A percentile compares a stretch with the other conserved stretches of the same genome.
Evolutionary conservation across 2,113 vertebrate species (phyloP).

Genomic region (Apodemus sylvaticus): DNA sequence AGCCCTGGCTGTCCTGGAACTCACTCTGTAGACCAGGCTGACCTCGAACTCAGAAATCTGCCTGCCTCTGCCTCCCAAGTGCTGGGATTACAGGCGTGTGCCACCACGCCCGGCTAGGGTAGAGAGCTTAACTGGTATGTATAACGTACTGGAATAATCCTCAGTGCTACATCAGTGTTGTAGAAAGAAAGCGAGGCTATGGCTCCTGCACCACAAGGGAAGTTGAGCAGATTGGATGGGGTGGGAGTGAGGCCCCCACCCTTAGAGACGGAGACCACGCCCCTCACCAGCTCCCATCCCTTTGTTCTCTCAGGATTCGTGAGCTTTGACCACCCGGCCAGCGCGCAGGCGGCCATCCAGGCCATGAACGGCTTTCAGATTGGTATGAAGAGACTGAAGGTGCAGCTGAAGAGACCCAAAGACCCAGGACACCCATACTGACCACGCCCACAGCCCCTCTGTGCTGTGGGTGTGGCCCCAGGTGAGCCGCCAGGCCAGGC

Average conservation of each 20-base stretch:
- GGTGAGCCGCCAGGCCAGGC: slow-evolving; percentile 78
- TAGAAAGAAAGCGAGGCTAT: background rate
- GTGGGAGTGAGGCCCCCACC: background rate
- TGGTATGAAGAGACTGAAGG: slow-evolving; percentile 99
- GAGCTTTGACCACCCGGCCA: slow-evolving; percentile 99
- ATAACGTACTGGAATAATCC: background rate
- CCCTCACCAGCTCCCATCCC: background rate
- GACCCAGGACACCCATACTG: slow-evolving; percentile 98
- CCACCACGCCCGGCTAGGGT: no score
- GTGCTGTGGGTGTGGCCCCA: slow-evolving; percentile 72
- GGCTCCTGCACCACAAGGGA: background rate
- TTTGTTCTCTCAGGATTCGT: slow-evolving; percentile 91
- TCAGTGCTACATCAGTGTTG: background rate
- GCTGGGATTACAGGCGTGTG: no score
- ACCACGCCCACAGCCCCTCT: slow-evolving; percentile 82
- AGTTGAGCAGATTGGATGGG: background rate
- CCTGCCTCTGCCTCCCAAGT: no score
- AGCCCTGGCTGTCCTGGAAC: no score
- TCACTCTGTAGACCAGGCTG: no score
- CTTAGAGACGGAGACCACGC: background rate
- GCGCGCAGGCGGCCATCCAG: slow-evolving; percentile 95
- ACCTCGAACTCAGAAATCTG: no score
- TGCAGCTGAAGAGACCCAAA: slow-evolving; percentile 98
- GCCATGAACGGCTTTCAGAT: slow-evolving; percentile 99
- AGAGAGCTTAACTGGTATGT: background rate